Percentiles rank a stretch among this genome's conserved stretches.
Conservation (phyloP, 2,113 vertebrate species). For the Nesoenas mayeri region DNA sequence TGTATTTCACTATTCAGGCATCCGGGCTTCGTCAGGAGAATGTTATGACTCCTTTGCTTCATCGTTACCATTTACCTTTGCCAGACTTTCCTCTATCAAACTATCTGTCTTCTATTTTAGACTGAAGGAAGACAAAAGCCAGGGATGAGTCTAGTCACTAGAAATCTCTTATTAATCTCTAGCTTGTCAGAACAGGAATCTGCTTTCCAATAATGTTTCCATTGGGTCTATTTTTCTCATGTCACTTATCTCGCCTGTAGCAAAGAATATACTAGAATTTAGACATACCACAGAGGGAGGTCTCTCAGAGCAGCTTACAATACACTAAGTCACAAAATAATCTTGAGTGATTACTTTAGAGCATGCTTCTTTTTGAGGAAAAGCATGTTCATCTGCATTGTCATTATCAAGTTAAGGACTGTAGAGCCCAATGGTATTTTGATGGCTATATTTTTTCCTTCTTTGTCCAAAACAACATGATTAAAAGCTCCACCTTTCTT, state of each 20-base stretch:
- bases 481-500: background rate
- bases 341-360: background rate
- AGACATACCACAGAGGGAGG: background rate
- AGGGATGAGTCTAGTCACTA: constrained; percentile 44
- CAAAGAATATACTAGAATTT: constrained; percentile 22
- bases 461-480: background rate
- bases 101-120: constrained; percentile 15
- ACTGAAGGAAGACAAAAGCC: constrained; percentile 31
- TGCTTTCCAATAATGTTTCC: constrained; percentile 65
- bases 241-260: background rate
- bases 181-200: constrained; percentile 58
- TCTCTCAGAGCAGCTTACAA: background rate
- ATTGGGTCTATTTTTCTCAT: background rate
- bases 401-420: background rate
- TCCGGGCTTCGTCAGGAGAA: background rate
- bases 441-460: background rate
- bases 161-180: constrained; percentile 37
- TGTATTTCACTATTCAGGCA: background rate
- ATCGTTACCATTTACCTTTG: background rate
- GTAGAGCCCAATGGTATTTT: background rate
- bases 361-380: background rate
- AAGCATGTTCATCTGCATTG: background rate
- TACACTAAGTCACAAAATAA: background rate
- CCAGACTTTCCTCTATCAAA: constrained; percentile 47
- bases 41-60: constrained; percentile 37